Conservation (phyloP, 2,888 invertebrate species). For the Drosophila recens region DNA sequence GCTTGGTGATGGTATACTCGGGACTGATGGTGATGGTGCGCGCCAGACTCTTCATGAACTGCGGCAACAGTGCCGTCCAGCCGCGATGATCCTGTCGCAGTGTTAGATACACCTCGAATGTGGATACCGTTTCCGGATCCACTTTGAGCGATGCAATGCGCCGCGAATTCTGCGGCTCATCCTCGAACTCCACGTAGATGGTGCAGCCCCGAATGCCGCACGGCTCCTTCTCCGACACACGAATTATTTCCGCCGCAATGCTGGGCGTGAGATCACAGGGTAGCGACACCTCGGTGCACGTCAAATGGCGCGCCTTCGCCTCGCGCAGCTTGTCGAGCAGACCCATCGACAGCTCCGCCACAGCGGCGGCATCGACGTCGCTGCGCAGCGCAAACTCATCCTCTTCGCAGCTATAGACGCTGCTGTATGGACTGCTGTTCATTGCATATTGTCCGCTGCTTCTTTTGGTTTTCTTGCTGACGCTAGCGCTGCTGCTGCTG, state of each 20-base stretch:
- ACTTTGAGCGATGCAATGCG: slow-evolving; percentile 82
- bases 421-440: slow-evolving; percentile 42
- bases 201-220: slow-evolving; percentile 83
- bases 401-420: slow-evolving; percentile 38
- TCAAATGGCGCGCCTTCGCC: slow-evolving; percentile 81
- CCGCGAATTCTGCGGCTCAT: slow-evolving; percentile 82
- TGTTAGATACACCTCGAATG: slow-evolving; percentile 82
- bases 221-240: slow-evolving; percentile 82
- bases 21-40: slow-evolving; percentile 83
- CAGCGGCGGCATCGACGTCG: slow-evolving; percentile 60
- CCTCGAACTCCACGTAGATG: slow-evolving; percentile 82
- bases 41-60: slow-evolving; percentile 83
- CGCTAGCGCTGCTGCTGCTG: slow-evolving; percentile 26
- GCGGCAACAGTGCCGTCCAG: slow-evolving; percentile 82
- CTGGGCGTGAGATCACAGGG: slow-evolving; percentile 84
- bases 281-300: slow-evolving; percentile 83
- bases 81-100: slow-evolving; percentile 83
- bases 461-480: slow-evolving; percentile 71
- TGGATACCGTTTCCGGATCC: slow-evolving; percentile 82
- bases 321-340: slow-evolving; percentile 81
- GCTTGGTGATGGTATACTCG: slow-evolving; percentile 82
- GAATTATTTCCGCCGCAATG: slow-evolving; percentile 82
- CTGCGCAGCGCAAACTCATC: slow-evolving; percentile 42
- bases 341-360: slow-evolving; percentile 69
- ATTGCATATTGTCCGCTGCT: slow-evolving; percentile 34